Evolutionary conservation across 2,113 vertebrate genomes (phyloP).

Genomic region (Rhinoderma darwinii): DNA sequence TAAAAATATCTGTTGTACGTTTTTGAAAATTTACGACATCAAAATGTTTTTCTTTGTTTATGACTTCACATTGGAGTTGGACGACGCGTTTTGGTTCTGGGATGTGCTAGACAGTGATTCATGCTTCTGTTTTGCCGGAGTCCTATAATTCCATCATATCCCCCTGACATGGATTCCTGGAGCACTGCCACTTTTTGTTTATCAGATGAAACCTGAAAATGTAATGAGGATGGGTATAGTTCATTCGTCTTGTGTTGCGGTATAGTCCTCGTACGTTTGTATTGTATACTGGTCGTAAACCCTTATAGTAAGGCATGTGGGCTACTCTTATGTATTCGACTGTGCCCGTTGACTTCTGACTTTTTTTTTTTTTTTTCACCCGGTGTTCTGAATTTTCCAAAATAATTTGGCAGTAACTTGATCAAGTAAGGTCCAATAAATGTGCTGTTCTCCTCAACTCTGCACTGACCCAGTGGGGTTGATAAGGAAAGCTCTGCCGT

Average conservation of each 20-base stretch:
- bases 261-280: background rate
- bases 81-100: background rate
- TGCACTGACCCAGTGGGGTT: too few relatives aligned
- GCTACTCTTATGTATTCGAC: background rate
- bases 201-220: constrained; percentile 68
- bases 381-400: too few relatives aligned
- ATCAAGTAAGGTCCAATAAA: too few relatives aligned
- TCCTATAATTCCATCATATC: constrained; percentile 52
- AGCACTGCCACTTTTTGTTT: constrained; percentile 59
- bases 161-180: constrained; percentile 61
- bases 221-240: constrained; percentile 59
- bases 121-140: background rate
- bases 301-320: too few relatives aligned
- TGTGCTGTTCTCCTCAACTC: too few relatives aligned
- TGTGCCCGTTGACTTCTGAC: background rate
- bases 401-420: too few relatives aligned
- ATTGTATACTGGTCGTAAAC: too few relatives aligned
- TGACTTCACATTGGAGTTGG: background rate
- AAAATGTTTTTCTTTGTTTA: too few relatives aligned
- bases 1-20: background rate
- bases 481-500: too few relatives aligned
- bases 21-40: background rate
- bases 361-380: background rate
- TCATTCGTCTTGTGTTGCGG: background rate
- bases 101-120: constrained; percentile 1